Evolutionary conservation across 2,797 vertebrate species (phyloP), one percentile per base, ranked within the genome.

Genomic region (Enteromius treurensis): DNA sequence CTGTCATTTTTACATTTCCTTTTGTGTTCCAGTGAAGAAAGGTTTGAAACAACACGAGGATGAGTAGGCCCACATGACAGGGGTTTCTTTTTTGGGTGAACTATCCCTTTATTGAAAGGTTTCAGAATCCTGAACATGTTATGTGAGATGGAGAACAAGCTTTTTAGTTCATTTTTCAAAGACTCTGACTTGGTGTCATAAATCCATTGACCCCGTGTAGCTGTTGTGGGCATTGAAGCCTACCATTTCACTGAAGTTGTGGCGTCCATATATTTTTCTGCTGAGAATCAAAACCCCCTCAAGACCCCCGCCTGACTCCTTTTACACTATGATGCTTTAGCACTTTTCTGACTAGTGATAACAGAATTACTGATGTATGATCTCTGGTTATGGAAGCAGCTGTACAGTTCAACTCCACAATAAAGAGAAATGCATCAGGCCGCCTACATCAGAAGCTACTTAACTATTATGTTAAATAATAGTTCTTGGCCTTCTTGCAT

Each of bases 141-240:
- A 47, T 77, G 26, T 3, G 9, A 64, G 76, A 77, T 64, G 55
- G 58, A 77, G 40, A 47, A 64, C 53, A 64, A 21, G 15, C 17
- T 77, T 32, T 77, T 77, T 47, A 29, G 75, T 77, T 21, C 0
- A 45, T 62, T 45, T 62, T 77, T 77, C 15, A 42, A 77, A 77
- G 75, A 62, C 55, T 55, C 62, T 51, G 45, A 23, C 77, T 51
- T 68, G 26, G 53, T 81, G 79, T 81, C 55, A 47, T 81, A 23
- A 37, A 62, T 73, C 68, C 55, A 6, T 47, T 49, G 55, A 73
- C 68, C 58, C 13, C 1, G 2, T 29, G 53, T 60, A 80, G 51
- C 15, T 45, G 49, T 60, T 73, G 53, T 71, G 53, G 53, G 19
- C 42, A 77, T 26, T 45, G 37, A 62, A 77, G 15, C 23, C n/a